These are phyloP conservation scores for Poeciliopsis infans DNA, from an alignment of 2,797 vertebrate species.

Conservation along the genomic window DNA sequence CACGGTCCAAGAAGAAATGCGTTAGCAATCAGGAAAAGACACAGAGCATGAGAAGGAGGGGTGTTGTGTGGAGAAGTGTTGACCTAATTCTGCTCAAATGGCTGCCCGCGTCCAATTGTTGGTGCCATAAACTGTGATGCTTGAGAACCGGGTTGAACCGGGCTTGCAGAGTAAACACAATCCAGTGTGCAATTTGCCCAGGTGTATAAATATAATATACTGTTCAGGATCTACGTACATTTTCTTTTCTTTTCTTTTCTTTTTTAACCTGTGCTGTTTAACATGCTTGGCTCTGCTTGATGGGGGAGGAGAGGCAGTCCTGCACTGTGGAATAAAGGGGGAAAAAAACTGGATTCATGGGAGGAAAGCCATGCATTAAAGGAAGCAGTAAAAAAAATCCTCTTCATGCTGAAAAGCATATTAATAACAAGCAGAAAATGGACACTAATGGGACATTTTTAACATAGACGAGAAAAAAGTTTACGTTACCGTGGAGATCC, in stretches of 20 bases:
- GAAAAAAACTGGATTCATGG: background rate
- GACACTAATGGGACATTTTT: background rate
- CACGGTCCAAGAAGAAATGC: conserved; percentile 46
- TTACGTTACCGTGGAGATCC: background rate
- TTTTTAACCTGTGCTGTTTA: conserved; percentile 3
- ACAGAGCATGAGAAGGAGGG: conserved; percentile 60
- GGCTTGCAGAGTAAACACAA: conserved; percentile 14
- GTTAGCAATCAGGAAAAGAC: conserved; percentile 61
- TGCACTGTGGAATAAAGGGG: conserved; percentile 5
- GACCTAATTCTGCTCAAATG: conserved; percentile 83
- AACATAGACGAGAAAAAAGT: background rate
- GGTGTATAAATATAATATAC: conserved; percentile 31
- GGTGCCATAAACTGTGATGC: conserved; percentile 51
- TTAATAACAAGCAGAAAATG: background rate
- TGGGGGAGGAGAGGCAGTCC: conserved; percentile 24
- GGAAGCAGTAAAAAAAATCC: background rate
- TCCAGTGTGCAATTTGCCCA: conserved; percentile 13
- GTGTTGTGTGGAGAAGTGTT: conserved; percentile 71
- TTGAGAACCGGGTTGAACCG: conserved; percentile 52
- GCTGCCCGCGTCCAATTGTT: conserved; percentile 68
- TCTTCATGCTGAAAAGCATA: background rate
- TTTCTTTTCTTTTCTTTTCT: background rate
- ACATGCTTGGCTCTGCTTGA: conserved; percentile 18
- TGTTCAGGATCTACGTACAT: background rate
- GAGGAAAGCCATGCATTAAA: conserved; percentile 14